Base-by-base conservation (phyloP, 1,140 invertebrate genomes). In the Mya arenaria region DNA sequence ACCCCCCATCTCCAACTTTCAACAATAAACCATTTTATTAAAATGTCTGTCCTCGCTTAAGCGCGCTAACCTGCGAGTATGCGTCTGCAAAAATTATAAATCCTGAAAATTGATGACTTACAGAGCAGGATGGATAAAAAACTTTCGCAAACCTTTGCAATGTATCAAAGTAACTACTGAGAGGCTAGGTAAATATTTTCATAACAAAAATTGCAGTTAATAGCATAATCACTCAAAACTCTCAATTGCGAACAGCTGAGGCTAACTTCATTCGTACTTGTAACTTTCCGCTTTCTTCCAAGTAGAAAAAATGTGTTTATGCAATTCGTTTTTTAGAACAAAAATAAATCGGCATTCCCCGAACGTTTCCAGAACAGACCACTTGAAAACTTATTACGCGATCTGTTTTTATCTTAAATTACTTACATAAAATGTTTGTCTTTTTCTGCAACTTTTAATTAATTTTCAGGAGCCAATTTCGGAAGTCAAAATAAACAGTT, bases 101-200 rank as follows among this genome's bases (percentile, higher is more conserved):
- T 41, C 58, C 37, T 19, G 30, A 19, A 44, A 63, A 63, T 62
- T 75, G 73, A 75, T 75, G 73, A 63, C 37, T 52, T 1, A 17
- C 48, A 52, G 48, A 52, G 48, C 48, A 52, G 48, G 25, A 52
- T 4, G 17, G 19, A 52, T 17, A 3, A 23, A 52, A 10, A 52
- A 10, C n/a, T n/a, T n/a, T n/a, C n/a, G 25, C 17, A 23, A 52
- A 52, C 4, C 48, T 52, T n/a, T 10, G 10, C 10, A 52, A 52
- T 52, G 48, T 52, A 52, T 52, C 48, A 52, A n/a, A n/a, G 25
- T 23, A 23, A 17, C 48, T n/a, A 52, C 25, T 52, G 19, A 75
- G 48, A 75, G 63, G 56, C 63, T 75, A 63, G 32, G 58, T 75
- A 75, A 75, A 75, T 75, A 75, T 75, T 75, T 75, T 75, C 56